Evolutionary conservation across 2,113 vertebrate genomes (phyloP).

Genomic region (Lagopus muta): DNA sequence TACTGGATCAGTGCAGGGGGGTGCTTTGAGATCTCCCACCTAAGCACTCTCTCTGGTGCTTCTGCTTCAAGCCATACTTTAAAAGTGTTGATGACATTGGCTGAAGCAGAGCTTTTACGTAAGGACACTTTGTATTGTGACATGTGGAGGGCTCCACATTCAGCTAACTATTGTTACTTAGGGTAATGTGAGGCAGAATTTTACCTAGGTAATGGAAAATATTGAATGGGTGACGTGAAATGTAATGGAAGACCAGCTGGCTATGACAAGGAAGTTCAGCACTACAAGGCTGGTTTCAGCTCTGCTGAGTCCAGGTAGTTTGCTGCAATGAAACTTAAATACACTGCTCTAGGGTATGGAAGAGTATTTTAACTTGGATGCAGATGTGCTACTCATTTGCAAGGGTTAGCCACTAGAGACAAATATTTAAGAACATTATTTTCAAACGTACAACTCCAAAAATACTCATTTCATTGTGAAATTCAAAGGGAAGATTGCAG

Average conservation of each 20-base stretch:
- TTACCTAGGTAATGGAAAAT: neutral
- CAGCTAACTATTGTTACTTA: neutral
- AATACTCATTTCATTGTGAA: neutral
- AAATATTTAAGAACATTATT: neutral
- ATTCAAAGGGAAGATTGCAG: neutral
- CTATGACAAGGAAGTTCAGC: neutral
- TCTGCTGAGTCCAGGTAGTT: neutral
- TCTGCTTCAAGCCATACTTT: neutral
- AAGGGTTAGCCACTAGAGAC: neutral
- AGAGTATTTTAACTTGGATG: neutral
- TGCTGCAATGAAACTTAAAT: neutral
- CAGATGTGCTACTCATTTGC: neutral
- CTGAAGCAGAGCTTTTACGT: neutral
- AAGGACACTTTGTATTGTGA: neutral
- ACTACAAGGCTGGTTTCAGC: neutral
- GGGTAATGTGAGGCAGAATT: neutral
- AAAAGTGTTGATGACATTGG: neutral
- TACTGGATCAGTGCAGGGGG: neutral
- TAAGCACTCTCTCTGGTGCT: neutral
- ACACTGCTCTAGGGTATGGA: neutral
- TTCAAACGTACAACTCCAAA: neutral
- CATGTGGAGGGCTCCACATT: neutral
- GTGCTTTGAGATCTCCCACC: neutral
- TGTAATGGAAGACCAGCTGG: neutral
- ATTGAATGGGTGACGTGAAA: fast-evolving